These are phyloP conservation scores for Criorhina ranunculi DNA, from an alignment of 2,888 invertebrate genomes.

Conservation along the genomic window DNA sequence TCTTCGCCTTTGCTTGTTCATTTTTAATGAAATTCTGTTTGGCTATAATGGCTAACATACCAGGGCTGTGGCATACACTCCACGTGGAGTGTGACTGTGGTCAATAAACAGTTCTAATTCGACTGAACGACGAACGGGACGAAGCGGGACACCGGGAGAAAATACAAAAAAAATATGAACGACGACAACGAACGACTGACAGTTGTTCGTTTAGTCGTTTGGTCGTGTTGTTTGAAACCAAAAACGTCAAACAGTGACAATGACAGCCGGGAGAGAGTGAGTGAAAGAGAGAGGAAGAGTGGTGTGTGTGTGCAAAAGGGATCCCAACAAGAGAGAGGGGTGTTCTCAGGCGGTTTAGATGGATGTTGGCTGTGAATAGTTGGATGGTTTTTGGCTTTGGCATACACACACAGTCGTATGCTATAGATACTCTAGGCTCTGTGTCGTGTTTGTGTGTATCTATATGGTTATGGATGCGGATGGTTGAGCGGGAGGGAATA, in stretches of 20 bases:
- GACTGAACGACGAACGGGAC: constrained; percentile 49
- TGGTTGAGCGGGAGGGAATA: constrained; percentile 28
- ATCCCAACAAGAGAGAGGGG: constrained; percentile 30
- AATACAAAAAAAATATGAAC: no score
- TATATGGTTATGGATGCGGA: constrained; percentile 4
- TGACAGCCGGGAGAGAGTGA: not conserved
- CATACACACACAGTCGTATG: constrained; percentile 23
- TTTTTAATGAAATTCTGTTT: constrained; percentile 77
- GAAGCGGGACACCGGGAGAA: not conserved
- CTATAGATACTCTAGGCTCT: constrained; percentile 17
- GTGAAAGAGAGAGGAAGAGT: constrained; percentile 60
- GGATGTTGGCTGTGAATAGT: constrained; percentile 73
- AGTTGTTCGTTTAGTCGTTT: not conserved
- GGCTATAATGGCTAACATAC: constrained; percentile 77
- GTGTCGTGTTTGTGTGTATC: constrained; percentile 36
- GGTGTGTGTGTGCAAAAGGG: constrained; percentile 75
- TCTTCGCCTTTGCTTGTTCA: constrained; percentile 77
- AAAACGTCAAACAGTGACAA: not conserved
- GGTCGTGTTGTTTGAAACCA: no score
- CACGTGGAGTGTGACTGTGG: constrained; percentile 77
- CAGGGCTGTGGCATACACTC: constrained; percentile 76
- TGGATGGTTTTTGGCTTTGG: constrained; percentile 73
- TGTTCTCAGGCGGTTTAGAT: constrained; percentile 65
- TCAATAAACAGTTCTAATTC: constrained; percentile 77
- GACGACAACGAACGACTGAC: constrained; percentile 19